Evolutionary conservation across 1,140 invertebrate genomes (phyloP), one percentile per base, ranked within the genome.

Genomic region (Drosophila sproati): DNA sequence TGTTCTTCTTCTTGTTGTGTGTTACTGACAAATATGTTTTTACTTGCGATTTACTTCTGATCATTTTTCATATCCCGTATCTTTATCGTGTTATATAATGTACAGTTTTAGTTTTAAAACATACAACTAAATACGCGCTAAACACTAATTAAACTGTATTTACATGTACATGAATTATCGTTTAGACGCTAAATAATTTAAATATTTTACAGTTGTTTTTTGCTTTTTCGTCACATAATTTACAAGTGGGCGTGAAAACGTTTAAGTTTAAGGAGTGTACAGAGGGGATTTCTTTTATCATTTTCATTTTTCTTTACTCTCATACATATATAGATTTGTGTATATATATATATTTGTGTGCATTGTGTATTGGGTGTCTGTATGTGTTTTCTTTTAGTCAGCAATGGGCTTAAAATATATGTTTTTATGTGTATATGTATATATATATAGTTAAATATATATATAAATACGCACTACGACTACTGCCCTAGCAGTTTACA

Each of bases 101-200:
- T 88, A 88, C 83, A 88, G 67, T 78, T 89, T 89, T 89, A 89
- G 86, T 90, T 89, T 89, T 90, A 89, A 90, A 89, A 90, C 81
- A 89, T 89, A 89, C 81, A 89, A 90, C 85, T 89, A 89, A 89
- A 89, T 89, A 89, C 85, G 77, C 77, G 85, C 83, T 88, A 88
- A 89, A 88, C 81, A 89, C 85, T 89, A 89, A 90, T 89, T 89
- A 89, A 89, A 89, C 85, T 89, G 85, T 89, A 89, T 89, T 86
- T 89, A 89, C 85, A 89, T 81, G 37, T 90, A 73, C 62, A 69
- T 77, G 64, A 77, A 69, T 77, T 77, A 77, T 74, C 37, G 64
- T 68, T 88, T 78, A 57, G 62, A 67, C 77, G 71, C 74, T 76
- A 64, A 80, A 78, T 77, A 72, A 73, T 82, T 79, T 82, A 68